A percentile compares a stretch with the other conserved stretches of the same genome.
Conservation (phyloP, 35 echinoderm and acorn worm species). For the Chiridota heheva region DNA sequence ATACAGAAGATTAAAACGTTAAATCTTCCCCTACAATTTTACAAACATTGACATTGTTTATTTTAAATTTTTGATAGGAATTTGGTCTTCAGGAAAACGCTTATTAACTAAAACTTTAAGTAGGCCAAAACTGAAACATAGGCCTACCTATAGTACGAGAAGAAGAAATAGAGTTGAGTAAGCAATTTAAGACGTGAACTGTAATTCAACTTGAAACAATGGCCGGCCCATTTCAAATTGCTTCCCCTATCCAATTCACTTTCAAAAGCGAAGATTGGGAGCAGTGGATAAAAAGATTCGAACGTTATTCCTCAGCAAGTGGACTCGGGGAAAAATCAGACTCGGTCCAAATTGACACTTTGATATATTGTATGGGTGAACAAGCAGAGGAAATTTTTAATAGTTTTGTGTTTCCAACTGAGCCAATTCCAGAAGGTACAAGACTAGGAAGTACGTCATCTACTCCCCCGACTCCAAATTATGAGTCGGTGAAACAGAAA, state of each 20-base stretch:
- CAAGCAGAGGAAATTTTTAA: slow-evolving; percentile 17
- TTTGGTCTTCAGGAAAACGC: no score
- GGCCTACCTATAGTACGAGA: no score
- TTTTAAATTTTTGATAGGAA: no score
- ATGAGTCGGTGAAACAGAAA: neutral
- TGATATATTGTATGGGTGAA: slow-evolving; percentile 2
- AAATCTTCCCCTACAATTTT: no score
- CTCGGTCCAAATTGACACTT: slow-evolving; percentile 7
- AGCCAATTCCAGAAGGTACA: neutral
- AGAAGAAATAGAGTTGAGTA: no score
- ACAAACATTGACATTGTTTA: no score
- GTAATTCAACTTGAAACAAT: no score
- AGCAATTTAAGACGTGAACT: no score
- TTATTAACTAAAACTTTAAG: no score
- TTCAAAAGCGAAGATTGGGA: no score
- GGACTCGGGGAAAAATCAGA: neutral
- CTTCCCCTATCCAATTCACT: neutral
- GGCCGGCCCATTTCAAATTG: neutral
- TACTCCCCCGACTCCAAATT: neutral
- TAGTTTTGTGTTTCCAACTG: slow-evolving; percentile 1
- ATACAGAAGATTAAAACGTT: no score
- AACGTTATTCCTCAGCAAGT: slow-evolving; percentile 4
- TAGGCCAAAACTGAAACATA: no score
- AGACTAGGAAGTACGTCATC: neutral
- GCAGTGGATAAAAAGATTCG: slow-evolving; percentile 2